Conservation (phyloP, 1,140 invertebrate species). For the Gonioctena quinquepunctata region DNA sequence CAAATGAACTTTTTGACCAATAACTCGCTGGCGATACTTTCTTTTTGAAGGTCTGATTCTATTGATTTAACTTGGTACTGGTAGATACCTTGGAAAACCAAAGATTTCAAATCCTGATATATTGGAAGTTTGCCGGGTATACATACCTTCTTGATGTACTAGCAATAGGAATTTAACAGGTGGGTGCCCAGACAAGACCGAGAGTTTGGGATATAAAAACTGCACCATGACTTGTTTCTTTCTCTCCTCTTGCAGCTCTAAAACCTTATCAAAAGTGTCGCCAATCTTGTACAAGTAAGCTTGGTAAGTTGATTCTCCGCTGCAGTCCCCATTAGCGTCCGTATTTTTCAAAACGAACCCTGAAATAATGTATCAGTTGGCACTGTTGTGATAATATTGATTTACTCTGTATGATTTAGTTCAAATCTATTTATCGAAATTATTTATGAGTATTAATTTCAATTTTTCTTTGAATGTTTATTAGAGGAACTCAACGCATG, state of each 20-base stretch:
- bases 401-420: not conserved
- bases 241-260: slow-evolving; percentile 59
- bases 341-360: slow-evolving; percentile 18
- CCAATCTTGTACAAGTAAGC: slow-evolving; percentile 66
- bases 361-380: too few relatives aligned
- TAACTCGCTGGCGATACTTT: slow-evolving; percentile 61
- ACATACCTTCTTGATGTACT: slow-evolving; percentile 80
- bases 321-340: not conserved
- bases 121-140: too few relatives aligned
- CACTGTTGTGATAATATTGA: not conserved
- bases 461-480: too few relatives aligned
- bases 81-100: slow-evolving; percentile 35
- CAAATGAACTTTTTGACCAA: slow-evolving; percentile 76
- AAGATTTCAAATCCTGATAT: too few relatives aligned
- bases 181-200: slow-evolving; percentile 61
- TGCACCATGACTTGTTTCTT: slow-evolving; percentile 75
- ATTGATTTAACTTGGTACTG: slow-evolving; percentile 47
- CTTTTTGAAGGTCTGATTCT: slow-evolving; percentile 36
- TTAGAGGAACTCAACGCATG: too few relatives aligned
- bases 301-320: slow-evolving; percentile 54
- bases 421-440: too few relatives aligned
- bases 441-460: too few relatives aligned
- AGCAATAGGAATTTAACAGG: slow-evolving; percentile 73
- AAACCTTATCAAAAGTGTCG: slow-evolving; percentile 55
- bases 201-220: slow-evolving; percentile 75